phyloP scores from a whole-genome alignment of 2,888 invertebrate genomes.

The Eristalis arbustorum region DNA sequence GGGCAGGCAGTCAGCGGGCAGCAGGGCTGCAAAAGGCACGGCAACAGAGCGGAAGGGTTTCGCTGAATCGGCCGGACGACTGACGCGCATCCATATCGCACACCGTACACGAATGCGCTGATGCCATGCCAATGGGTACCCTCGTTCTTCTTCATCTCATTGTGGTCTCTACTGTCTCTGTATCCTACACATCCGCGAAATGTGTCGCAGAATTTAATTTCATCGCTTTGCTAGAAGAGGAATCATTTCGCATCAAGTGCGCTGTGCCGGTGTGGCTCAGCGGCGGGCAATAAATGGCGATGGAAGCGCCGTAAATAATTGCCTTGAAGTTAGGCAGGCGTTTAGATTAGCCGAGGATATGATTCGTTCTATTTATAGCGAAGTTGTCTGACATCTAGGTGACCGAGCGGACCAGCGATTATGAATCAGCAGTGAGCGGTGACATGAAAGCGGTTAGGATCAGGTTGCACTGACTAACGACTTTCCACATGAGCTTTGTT shows the following conservation, averaged over 20 bases:
- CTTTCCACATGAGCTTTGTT: neutral
- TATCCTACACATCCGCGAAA: constrained; percentile 38
- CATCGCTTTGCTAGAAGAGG: constrained; percentile 8
- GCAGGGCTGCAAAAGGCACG: neutral
- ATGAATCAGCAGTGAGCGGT: neutral
- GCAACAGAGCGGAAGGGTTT: neutral
- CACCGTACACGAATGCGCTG: constrained; percentile 51
- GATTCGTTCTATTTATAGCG: constrained; percentile 12
- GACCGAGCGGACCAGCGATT: constrained; percentile 5
- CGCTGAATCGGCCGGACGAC: neutral
- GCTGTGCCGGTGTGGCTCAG: constrained; percentile 1
- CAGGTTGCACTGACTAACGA: neutral
- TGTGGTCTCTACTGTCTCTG: constrained; percentile 3
- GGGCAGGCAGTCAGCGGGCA: neutral
- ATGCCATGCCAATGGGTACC: constrained; percentile 54
- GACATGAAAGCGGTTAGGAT: neutral
- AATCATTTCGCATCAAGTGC: constrained; percentile 39
- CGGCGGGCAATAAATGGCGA: constrained; percentile 35
- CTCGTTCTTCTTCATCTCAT: constrained; percentile 15
- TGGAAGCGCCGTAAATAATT: constrained; percentile 38
- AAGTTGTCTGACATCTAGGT: neutral
- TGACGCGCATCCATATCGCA: constrained; percentile 64
- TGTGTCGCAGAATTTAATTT: constrained; percentile 69
- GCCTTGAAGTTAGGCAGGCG: constrained; percentile 13
- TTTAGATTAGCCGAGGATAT: constrained; percentile 4